These are phyloP conservation scores for Plagodis dolabraria DNA, from an alignment of 2,888 invertebrate species.

Conservation along the genomic window DNA sequence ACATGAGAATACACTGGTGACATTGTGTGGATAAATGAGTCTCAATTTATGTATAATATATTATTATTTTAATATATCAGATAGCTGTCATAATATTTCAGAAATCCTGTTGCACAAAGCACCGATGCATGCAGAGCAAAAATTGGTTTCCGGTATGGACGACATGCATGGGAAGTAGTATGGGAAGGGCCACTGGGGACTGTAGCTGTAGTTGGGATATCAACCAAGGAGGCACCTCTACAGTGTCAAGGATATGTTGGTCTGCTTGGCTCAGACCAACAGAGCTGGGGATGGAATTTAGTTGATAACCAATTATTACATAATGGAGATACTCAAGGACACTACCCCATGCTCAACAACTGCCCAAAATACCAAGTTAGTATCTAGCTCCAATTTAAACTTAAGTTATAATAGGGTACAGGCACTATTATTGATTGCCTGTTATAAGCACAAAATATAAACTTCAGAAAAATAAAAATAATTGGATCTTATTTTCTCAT, in stretches of 20 bases:
- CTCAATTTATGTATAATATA: neutral
- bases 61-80: neutral
- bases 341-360: conserved; percentile 97
- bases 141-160: conserved; percentile 95
- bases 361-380: conserved; percentile 98
- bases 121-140: conserved; percentile 97
- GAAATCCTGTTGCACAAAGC: conserved; percentile 99
- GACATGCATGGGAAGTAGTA: conserved; percentile 99
- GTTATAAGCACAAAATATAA: no score
- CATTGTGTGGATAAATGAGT: no score
- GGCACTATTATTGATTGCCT: no score
- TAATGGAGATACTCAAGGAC: conserved; percentile 97
- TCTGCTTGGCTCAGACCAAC: conserved; percentile 96
- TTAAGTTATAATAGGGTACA: no score
- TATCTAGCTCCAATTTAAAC: neutral
- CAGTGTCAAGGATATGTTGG: conserved; percentile 98
- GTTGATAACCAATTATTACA: conserved; percentile 98
- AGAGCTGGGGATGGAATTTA: conserved; percentile 99
- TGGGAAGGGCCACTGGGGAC: conserved; percentile 99
- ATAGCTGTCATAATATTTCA: conserved; percentile 46
- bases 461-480: no score
- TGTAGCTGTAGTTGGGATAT: conserved; percentile 98
- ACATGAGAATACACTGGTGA: no score
- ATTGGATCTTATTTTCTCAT: no score
- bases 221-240: conserved; percentile 96